Conservation (phyloP, 2,113 vertebrate species). For the Stegastes partitus region DNA sequence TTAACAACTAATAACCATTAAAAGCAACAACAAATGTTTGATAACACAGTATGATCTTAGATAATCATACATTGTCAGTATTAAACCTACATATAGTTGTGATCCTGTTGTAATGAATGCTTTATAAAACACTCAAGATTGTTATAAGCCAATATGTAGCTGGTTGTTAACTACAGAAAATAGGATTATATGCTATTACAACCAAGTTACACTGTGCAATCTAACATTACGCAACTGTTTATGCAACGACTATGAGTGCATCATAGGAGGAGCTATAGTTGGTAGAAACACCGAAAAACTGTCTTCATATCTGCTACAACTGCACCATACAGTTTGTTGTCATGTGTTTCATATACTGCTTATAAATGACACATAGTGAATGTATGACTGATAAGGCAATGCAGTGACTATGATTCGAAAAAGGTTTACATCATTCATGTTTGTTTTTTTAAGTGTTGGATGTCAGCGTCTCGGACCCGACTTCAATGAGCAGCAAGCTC, state of each 20-base stretch:
- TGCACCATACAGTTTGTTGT: background rate
- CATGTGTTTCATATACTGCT: slow-evolving; percentile 4
- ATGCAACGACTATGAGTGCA: background rate
- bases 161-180: background rate
- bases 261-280: background rate
- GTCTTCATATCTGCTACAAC: slow-evolving; percentile 7
- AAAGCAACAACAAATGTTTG: background rate
- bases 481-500: slow-evolving; percentile 12
- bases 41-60: background rate
- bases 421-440: slow-evolving; percentile 18
- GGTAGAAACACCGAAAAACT: background rate
- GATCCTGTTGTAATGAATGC: background rate
- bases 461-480: slow-evolving; percentile 10
- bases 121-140: background rate
- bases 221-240: background rate
- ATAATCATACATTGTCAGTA: background rate
- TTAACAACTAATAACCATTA: background rate
- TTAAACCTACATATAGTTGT: background rate
- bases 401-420: slow-evolving; percentile 34
- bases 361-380: slow-evolving; percentile 1
- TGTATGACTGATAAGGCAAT: slow-evolving; percentile 61
- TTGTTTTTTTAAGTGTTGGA: slow-evolving; percentile 22
- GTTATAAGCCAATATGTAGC: background rate
- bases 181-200: background rate
- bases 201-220: background rate